A percentile compares a stretch with the other conserved stretches of the same genome.
Conservation (phyloP, 1,140 invertebrate species). For the Eubasilissa regina region DNA sequence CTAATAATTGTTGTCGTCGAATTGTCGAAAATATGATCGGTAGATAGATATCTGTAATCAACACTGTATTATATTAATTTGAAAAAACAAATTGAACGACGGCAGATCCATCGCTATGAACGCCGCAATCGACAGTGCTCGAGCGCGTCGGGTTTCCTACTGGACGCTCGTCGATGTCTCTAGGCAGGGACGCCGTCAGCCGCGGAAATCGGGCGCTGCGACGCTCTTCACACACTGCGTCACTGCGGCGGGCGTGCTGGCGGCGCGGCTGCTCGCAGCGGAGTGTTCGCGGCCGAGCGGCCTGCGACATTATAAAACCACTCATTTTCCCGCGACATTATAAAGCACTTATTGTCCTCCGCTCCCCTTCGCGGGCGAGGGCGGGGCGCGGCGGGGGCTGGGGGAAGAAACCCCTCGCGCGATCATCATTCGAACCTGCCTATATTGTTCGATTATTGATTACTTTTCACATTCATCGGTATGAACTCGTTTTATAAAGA, state of each 20-base stretch:
- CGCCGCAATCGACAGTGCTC: background rate
- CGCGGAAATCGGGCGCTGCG: constrained; percentile 28
- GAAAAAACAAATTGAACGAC: no score
- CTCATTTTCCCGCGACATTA: no score
- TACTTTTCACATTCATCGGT: no score
- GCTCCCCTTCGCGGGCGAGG: background rate
- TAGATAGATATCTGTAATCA: no score
- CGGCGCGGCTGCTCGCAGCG: background rate
- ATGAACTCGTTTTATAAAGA: no score
- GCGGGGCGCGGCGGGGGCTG: background rate
- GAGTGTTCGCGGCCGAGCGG: background rate
- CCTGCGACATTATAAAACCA: background rate
- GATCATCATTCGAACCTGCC: background rate
- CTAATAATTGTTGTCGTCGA: no score
- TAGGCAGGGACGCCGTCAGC: constrained; percentile 13
- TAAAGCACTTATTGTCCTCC: no score
- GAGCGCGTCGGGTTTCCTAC: constrained; percentile 34
- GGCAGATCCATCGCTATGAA: background rate
- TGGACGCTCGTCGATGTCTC: constrained; percentile 33
- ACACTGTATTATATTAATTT: no score
- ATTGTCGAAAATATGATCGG: no score
- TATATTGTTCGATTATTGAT: no score
- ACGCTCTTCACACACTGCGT: constrained; percentile 22
- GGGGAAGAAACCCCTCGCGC: constrained; percentile 1
- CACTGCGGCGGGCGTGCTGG: background rate